Base-by-base conservation (phyloP, 2,113 vertebrate genomes). In the Kryptolebias marmoratus region DNA sequence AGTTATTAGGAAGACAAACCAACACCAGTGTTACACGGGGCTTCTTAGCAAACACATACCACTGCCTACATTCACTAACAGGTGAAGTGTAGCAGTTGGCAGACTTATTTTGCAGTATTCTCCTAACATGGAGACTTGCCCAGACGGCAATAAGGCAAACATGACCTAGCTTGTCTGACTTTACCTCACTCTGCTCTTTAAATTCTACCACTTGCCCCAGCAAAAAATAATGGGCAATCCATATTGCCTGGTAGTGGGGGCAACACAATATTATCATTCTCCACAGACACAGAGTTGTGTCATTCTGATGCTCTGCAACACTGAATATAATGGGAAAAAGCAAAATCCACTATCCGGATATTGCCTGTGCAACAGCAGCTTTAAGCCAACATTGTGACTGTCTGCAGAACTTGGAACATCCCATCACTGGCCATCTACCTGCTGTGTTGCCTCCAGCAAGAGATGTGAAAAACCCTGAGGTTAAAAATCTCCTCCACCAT, bases 111-210 rank as follows among this genome's bases (percentile, higher is more conserved):
- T 79, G 30, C 42, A 68, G 64, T 30, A 69, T 68, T 59, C 65
- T 68, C 44, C 32, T 73, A 67, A 62, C 32, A 66, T 69, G 18
- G 55, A 56, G 67, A 52, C 69, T 64, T 65, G n/a, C 72, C 64
- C 67, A 77, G 73, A 81, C 80, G 78, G 62, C 61, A 67, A 54
- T 11, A 64, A 65, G 48, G 57, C 65, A 86, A 50, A 78, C 15
- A 2, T 28, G 54, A 56, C 62, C 44, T 22, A 54, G 28, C 55
- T 75, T 60, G 59, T 70, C 65, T 74, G 54, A 53, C 22, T 82
- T 55, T 79, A 32, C 60, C 64, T 49, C 61, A 18, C 76, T 48
- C 48, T 59, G 39, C n/a, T 69, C 53, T 75, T 44, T 71, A 39
- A 64, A 74, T 77, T 80, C 36, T 60, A 60, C 22, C 69, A 75